A percentile compares a stretch with the other conserved stretches of the same genome.
Conservation (phyloP, 2,888 invertebrate species). For the Nemurella pictetii region DNA sequence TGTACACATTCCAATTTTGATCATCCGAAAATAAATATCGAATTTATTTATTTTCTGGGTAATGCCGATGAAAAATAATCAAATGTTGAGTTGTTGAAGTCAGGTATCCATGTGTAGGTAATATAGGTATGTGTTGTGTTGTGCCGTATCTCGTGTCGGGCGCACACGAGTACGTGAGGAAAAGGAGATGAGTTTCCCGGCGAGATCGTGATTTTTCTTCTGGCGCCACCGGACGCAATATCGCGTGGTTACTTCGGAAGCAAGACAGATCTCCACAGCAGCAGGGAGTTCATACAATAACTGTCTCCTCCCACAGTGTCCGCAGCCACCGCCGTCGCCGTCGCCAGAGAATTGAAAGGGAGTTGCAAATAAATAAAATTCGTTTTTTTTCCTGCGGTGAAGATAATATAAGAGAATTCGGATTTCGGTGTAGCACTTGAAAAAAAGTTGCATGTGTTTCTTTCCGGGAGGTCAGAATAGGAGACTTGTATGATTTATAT, state of each 20-base stretch:
- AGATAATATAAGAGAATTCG: background rate
- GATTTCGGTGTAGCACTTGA: background rate
- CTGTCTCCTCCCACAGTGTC: background rate
- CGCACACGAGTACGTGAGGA: background rate
- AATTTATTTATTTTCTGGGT: background rate
- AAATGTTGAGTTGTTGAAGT: background rate
- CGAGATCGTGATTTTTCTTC: background rate
- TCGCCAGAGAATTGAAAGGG: background rate
- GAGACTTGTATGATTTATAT: background rate
- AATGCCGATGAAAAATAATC: background rate
- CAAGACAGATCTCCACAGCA: background rate
- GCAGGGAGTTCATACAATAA: background rate
- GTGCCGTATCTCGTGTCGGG: background rate
- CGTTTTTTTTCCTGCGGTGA: background rate
- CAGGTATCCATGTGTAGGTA: background rate
- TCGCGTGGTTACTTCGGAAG: background rate
- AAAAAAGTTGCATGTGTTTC: background rate
- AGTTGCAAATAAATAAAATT: background rate
- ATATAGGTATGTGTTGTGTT: no score
- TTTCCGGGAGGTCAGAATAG: background rate
- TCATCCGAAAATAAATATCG: background rate
- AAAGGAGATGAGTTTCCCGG: background rate
- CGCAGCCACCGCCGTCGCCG: background rate
- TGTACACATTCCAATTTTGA: background rate
- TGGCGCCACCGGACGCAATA: background rate